Evolutionary conservation across 2,113 vertebrate species (phyloP).

Genomic region (Hydrochoerus hydrochaeris): DNA sequence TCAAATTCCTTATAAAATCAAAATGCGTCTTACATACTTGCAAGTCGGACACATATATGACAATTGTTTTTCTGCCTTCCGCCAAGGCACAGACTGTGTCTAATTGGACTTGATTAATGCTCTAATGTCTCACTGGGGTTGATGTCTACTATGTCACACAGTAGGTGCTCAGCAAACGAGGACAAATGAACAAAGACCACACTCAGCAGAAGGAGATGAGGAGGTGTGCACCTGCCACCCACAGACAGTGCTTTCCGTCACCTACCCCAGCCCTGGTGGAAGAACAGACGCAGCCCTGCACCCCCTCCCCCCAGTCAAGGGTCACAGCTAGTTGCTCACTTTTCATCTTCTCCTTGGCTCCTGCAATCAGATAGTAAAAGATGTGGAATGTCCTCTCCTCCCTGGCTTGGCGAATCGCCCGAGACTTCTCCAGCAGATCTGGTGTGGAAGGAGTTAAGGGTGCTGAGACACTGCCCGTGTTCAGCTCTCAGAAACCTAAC

Average conservation of each 20-base stretch:
- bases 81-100: not conserved
- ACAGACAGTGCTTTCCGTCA: fast-evolving
- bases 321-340: conserved; percentile 79
- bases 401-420: conserved; percentile 89
- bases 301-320: fast-evolving
- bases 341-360: conserved; percentile 88
- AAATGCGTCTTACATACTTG: not conserved
- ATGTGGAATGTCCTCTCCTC: conserved; percentile 91
- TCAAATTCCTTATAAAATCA: not conserved
- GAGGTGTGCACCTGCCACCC: fast-evolving
- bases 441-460: conserved; percentile 70
- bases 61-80: not conserved
- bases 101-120: not conserved
- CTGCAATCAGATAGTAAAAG: conserved; percentile 90
- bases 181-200: not conserved
- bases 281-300: not conserved
- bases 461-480: not conserved
- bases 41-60: not conserved
- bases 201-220: not conserved
- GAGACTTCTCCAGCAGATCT: conserved; percentile 91
- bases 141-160: not conserved
- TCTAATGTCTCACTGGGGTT: not conserved
- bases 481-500: not conserved
- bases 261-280: fast-evolving
- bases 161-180: not conserved